A percentile compares a stretch with the other conserved stretches of the same genome.
Evolutionary conservation across 1,140 invertebrate species (phyloP).

Genomic region (Bombyx mandarina): DNA sequence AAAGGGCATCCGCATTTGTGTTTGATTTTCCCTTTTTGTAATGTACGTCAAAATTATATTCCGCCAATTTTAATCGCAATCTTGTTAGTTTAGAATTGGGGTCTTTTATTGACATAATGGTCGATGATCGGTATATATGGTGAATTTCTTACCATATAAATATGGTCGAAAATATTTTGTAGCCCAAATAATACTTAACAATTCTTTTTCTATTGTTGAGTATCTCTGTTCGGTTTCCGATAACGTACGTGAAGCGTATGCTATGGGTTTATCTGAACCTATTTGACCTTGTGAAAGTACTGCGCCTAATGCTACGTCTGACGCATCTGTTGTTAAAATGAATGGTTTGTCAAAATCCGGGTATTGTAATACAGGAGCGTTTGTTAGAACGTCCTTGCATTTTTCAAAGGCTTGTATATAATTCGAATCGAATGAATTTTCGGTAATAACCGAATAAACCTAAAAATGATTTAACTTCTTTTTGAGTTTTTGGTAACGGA

Average conservation of each 20-base stretch:
- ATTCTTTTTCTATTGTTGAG: constrained; percentile 7
- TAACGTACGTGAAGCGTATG: constrained; percentile 9
- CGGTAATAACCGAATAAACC: neutral
- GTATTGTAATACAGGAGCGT: constrained; percentile 5
- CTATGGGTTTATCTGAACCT: constrained; percentile 17
- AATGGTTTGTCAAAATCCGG: constrained; percentile 14
- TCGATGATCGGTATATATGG: constrained; percentile 18
- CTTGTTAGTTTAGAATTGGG: constrained; percentile 12
- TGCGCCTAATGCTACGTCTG: constrained; percentile 21
- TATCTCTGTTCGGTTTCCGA: constrained; percentile 10
- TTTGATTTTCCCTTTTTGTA: constrained; percentile 16
- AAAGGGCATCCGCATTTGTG: neutral
- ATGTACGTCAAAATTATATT: constrained; percentile 16
- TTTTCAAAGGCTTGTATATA: constrained; percentile 4
- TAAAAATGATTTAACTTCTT: constrained; percentile 25
- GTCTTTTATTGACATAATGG: constrained; percentile 12
- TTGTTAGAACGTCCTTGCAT: constrained; percentile 4
- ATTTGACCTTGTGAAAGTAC: constrained; percentile 14
- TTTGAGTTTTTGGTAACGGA: constrained; percentile 26
- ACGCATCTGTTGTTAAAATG: constrained; percentile 21
- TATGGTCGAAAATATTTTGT: constrained; percentile 8
- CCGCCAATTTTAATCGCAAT: constrained; percentile 12
- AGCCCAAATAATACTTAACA: constrained; percentile 18
- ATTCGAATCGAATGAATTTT: constrained; percentile 3
- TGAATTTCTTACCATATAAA: constrained; percentile 18